Percentiles rank a stretch among this genome's conserved stretches.
These are phyloP conservation scores for Pegoplata infirma DNA, from an alignment of 2,888 invertebrate genomes.

Conservation along the genomic window DNA sequence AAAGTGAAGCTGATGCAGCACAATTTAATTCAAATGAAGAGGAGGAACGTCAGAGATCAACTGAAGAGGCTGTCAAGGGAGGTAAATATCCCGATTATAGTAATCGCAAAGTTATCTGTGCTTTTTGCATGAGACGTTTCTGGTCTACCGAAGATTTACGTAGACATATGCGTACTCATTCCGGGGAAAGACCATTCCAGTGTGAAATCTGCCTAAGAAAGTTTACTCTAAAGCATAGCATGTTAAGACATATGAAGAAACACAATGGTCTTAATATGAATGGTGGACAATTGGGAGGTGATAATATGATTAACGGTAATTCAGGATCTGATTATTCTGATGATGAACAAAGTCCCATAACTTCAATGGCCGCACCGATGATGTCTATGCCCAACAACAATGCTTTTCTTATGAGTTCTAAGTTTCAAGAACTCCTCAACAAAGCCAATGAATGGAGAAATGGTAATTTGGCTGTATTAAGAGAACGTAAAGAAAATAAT, in stretches of 20 bases:
- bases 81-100: constrained; percentile 92
- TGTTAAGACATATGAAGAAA: constrained; percentile 95
- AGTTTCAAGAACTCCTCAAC: constrained; percentile 74
- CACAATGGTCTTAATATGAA: constrained; percentile 83
- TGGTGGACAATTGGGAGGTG: constrained; percentile 62
- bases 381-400: constrained; percentile 50
- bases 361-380: constrained; percentile 63
- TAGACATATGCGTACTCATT: constrained; percentile 95
- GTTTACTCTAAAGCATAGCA: constrained; percentile 95
- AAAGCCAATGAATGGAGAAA: constrained; percentile 75
- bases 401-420: constrained; percentile 67
- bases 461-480: constrained; percentile 66
- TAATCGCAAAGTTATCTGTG: constrained; percentile 92
- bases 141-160: constrained; percentile 97
- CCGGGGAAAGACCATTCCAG: constrained; percentile 93
- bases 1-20: constrained; percentile 78
- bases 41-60: constrained; percentile 82
- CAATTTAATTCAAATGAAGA: constrained; percentile 75
- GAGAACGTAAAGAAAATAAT: constrained; percentile 75
- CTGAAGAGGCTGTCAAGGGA: constrained; percentile 80
- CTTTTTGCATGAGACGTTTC: constrained; percentile 94
- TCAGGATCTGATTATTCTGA: constrained; percentile 77
- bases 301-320: constrained; percentile 66
- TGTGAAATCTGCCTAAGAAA: constrained; percentile 92
- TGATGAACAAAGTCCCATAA: constrained; percentile 72